Percentiles rank a stretch among this genome's conserved stretches.
phyloP scores from a whole-genome alignment of 2,113 vertebrate genomes.

The Lanius ludovicianus region DNA sequence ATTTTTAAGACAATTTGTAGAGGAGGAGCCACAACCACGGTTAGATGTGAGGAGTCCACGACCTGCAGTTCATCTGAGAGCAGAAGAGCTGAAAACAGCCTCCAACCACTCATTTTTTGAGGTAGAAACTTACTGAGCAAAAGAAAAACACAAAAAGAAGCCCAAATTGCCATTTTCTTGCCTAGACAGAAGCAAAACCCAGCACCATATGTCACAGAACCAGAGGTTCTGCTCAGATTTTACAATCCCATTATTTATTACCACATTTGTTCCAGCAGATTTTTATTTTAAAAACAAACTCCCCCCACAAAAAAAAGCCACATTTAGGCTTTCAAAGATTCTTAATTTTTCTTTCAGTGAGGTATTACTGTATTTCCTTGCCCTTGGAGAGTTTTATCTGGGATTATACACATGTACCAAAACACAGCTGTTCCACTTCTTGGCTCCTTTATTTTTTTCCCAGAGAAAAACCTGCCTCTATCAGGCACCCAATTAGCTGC shows the following conservation, averaged over 20 bases:
- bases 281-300: background rate
- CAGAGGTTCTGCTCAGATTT: background rate
- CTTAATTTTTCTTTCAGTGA: conserved; percentile 18
- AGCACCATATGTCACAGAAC: background rate
- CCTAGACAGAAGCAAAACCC: background rate
- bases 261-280: background rate
- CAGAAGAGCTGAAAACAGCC: background rate
- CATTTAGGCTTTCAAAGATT: conserved; percentile 18
- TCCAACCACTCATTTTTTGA: background rate
- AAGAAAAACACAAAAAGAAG: background rate
- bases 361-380: conserved; percentile 65
- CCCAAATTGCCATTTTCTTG: background rate
- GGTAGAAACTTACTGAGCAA: background rate
- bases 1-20: background rate
- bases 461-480: conserved; percentile 70
- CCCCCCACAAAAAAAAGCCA: background rate
- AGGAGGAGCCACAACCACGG: background rate
- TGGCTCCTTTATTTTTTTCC: conserved; percentile 63
- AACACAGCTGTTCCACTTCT: conserved; percentile 84
- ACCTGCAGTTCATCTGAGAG: background rate
- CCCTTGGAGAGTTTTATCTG: conserved; percentile 72
- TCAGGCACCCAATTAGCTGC: conserved; percentile 86
- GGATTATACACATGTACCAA: conserved; percentile 73
- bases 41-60: rapidly evolving
- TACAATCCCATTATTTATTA: background rate